Evolutionary conservation across 1,140 invertebrate species (phyloP).

Genomic region (Nephotettix cincticeps): DNA sequence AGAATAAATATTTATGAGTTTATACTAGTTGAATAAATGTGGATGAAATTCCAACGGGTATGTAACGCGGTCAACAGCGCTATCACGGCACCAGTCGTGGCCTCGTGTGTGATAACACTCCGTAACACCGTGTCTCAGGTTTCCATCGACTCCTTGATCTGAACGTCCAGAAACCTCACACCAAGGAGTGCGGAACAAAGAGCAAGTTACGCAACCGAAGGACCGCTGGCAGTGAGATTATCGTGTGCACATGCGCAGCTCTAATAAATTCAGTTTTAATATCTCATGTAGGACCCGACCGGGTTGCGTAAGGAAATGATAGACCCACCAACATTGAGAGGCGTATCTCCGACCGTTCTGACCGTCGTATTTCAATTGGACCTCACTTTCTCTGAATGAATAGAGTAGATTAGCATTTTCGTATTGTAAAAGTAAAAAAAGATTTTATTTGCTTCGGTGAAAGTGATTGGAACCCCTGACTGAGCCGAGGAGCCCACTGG

Average conservation of each 20-base stretch:
- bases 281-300: not conserved
- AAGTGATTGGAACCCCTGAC: too few species aligned
- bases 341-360: not conserved
- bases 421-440: not conserved
- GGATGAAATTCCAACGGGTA: too few species aligned
- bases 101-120: too few species aligned
- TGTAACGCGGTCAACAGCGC: too few species aligned
- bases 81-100: too few species aligned
- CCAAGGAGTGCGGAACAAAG: too few species aligned
- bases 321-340: not conserved
- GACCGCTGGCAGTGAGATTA: not conserved
- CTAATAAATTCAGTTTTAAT: constrained; percentile 10
- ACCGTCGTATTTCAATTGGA: constrained; percentile 1
- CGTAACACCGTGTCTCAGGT: too few species aligned
- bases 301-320: not conserved
- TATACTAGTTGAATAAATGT: too few species aligned
- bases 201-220: not conserved
- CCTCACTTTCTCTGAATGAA: constrained; percentile 3
- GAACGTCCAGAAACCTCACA: too few species aligned
- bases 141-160: too few species aligned
- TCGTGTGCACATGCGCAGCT: not conserved
- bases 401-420: constrained; percentile 6
- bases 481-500: too few species aligned
- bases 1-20: too few species aligned
- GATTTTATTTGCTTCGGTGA: not conserved